Percentiles rank a stretch among this genome's conserved stretches.
phyloP scores from a whole-genome alignment of 2,888 invertebrate species.

The Eupithecia abbreviata region DNA sequence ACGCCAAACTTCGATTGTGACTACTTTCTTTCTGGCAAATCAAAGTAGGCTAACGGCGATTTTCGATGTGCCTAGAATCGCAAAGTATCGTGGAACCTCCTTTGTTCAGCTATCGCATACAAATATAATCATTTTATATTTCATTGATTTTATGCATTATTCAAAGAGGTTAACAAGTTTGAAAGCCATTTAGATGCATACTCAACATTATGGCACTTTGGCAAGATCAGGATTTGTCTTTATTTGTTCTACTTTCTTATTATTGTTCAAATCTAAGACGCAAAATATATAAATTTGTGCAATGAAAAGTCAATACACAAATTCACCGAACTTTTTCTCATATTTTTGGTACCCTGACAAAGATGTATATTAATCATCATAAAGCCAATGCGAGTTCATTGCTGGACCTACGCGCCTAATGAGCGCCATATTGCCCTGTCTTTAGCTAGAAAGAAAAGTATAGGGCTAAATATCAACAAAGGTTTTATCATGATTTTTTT shows the following conservation, averaged over 20 bases:
- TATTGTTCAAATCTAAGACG: too few relatives aligned
- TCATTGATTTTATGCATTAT: constrained; percentile 39
- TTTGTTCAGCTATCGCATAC: constrained; percentile 61
- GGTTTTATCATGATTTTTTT: background rate
- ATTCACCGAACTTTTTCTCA: background rate
- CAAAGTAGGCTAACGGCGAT: constrained; percentile 78
- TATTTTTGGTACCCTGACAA: background rate
- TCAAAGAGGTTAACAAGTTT: constrained; percentile 29
- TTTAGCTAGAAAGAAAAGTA: background rate
- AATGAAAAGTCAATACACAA: too few relatives aligned
- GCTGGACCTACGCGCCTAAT: background rate
- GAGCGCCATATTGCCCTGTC: background rate
- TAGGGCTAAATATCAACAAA: background rate
- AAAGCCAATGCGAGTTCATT: background rate
- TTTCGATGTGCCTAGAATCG: constrained; percentile 72
- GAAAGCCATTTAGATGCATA: constrained; percentile 30
- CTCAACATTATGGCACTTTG: constrained; percentile 13
- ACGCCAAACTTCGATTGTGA: constrained; percentile 49
- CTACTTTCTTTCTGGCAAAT: constrained; percentile 76
- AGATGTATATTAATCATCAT: background rate
- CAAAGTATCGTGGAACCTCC: constrained; percentile 58
- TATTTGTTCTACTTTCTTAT: too few relatives aligned
- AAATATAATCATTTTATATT: constrained; percentile 48
- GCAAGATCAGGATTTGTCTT: background rate
- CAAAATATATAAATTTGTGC: too few relatives aligned